These are phyloP conservation scores for Atethmia centrago DNA, from an alignment of 2,888 invertebrate species.

Conservation along the genomic window DNA sequence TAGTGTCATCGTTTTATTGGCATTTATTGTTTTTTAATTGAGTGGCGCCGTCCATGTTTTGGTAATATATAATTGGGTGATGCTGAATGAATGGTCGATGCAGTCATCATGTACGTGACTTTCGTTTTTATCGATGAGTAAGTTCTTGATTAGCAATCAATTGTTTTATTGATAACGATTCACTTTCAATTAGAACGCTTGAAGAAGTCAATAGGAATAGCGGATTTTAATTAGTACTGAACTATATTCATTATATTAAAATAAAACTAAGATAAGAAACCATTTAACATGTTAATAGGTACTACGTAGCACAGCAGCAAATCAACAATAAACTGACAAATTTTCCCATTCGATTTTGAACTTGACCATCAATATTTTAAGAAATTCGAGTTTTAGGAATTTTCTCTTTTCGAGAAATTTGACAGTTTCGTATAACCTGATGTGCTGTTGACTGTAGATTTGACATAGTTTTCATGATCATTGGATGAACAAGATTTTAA, in stretches of 20 bases:
- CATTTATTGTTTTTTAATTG: slow-evolving; percentile 75
- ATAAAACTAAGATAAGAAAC: not conserved
- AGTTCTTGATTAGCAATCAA: slow-evolving; percentile 39
- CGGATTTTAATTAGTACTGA: not conserved
- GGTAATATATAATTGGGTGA: slow-evolving; percentile 48
- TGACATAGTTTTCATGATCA: not conserved
- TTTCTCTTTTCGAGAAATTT: no score
- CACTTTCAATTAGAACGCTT: slow-evolving; percentile 17
- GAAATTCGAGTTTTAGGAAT: no score
- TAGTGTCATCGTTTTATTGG: slow-evolving; percentile 77
- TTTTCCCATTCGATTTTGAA: no score
- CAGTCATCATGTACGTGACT: slow-evolving; percentile 54
- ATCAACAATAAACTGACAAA: no score
- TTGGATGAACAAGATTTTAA: not conserved
- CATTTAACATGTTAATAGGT: not conserved
- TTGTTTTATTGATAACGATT: slow-evolving; percentile 18
- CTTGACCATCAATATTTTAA: no score
- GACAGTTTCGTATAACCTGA: no score
- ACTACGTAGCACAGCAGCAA: no score
- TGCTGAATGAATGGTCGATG: slow-evolving; percentile 57
- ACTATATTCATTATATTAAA: not conserved
- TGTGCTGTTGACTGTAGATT: no score
- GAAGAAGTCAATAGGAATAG: not conserved
- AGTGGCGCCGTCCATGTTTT: slow-evolving; percentile 65
- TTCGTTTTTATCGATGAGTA: slow-evolving; percentile 48